Conservation (phyloP, 2,888 invertebrate species). For the Leuctra nigra region DNA sequence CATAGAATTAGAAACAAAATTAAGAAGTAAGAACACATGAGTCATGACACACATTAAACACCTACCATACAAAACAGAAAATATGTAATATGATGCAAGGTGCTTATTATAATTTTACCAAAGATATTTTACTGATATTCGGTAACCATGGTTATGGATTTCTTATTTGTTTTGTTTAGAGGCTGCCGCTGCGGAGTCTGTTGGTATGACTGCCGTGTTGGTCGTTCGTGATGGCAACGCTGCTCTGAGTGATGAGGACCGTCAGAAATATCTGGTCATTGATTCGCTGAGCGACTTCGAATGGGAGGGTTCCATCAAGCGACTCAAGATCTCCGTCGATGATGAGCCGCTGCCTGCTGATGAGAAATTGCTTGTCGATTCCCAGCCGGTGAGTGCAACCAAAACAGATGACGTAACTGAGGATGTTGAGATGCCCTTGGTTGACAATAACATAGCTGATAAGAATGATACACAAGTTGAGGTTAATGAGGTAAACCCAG, state of each 20-base stretch:
- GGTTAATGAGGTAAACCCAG: not conserved
- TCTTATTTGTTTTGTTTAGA: conserved; percentile 49
- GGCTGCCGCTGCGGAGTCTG: conserved; percentile 70
- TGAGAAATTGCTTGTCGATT: too few relatives aligned
- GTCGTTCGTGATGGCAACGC: conserved; percentile 75
- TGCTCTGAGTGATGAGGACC: conserved; percentile 54
- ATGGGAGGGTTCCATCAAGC: conserved; percentile 37
- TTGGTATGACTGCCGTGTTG: conserved; percentile 62
- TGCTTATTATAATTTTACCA: too few relatives aligned
- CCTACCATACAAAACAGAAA: too few relatives aligned
- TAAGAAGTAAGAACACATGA: too few relatives aligned
- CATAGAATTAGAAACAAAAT: too few relatives aligned
- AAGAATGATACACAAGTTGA: not conserved
- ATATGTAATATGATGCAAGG: too few relatives aligned
- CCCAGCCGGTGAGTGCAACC: conserved; percentile 13
- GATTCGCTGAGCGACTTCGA: conserved; percentile 54
- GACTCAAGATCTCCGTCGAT: conserved; percentile 36
- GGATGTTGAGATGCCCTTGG: conserved; percentile 14
- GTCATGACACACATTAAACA: too few relatives aligned
- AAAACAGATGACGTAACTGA: conserved; percentile 25
- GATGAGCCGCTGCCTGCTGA: conserved; percentile 19
- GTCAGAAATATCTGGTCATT: conserved; percentile 48
- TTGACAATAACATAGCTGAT: conserved; percentile 10
- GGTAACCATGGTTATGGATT: too few relatives aligned
- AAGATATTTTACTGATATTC: too few relatives aligned